Conservation (phyloP, 2,113 vertebrate species). For the Semicossyphus pulcher region DNA sequence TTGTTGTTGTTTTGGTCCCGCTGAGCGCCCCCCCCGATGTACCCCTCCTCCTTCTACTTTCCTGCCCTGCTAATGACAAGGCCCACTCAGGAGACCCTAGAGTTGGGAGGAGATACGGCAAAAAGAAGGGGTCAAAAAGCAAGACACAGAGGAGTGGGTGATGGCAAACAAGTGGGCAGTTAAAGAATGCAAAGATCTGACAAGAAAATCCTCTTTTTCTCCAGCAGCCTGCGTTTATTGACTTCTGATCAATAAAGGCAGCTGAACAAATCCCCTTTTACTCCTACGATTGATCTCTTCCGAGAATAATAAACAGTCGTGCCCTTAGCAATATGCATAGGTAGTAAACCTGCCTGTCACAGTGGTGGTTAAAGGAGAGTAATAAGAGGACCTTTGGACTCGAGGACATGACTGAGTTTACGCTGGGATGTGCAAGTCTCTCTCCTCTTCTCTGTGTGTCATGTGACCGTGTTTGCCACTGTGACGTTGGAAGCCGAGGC, state of each 20-base stretch:
- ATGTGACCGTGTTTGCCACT: constrained; percentile 32
- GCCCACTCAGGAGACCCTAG: constrained; percentile 40
- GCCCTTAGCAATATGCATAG: constrained; percentile 18
- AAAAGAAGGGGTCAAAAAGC: constrained; percentile 1
- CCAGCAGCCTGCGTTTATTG: background rate
- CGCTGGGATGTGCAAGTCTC: constrained; percentile 4
- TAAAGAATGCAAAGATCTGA: constrained; percentile 8
- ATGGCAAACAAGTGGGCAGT: constrained; percentile 9
- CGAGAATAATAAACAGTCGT: constrained; percentile 16
- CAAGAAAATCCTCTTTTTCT: constrained; percentile 5
- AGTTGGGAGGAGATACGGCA: background rate
- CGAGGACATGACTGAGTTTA: constrained; percentile 7
- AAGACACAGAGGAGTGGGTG: background rate
- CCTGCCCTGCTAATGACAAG: constrained; percentile 41
- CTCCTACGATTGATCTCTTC: constrained; percentile 2
- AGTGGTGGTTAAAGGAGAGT: background rate
- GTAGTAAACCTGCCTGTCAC: constrained; percentile 34
- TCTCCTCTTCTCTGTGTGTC: constrained; percentile 27
- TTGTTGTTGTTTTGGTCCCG: constrained; percentile 68
- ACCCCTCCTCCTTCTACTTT: constrained; percentile 5
- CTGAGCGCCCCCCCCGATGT: constrained; percentile 3
- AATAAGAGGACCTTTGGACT: constrained; percentile 62
- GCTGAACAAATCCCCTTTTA: background rate
- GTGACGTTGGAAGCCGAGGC: constrained; percentile 10
- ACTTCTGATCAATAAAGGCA: constrained; percentile 7